Base-by-base conservation (phyloP, 2,888 invertebrate genomes). In the Agrotis exclamationis region DNA sequence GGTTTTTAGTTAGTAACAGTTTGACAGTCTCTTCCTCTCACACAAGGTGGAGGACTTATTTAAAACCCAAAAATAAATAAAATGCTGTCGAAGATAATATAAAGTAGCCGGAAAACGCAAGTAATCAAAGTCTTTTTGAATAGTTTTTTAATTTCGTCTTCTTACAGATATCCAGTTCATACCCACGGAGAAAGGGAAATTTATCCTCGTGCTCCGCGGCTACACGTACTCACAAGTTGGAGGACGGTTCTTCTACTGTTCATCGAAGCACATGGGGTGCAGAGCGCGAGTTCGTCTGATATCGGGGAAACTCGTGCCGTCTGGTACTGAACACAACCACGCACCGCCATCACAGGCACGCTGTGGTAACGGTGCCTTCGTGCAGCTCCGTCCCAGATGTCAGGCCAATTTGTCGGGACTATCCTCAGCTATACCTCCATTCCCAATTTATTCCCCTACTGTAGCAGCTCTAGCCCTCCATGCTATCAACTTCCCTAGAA, bases 141-240 rank as follows among this genome's bases (percentile, higher is more conserved):
- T 74, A 68, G 63, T 74, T 75, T 83, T 80, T 90, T 85, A 90
- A 83, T 28, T 20, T 39, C 2, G 9, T 11, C 9, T 2, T 11
- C 9, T 39, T 39, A 39, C 39, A 39, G 39, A 39, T 11, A 11
- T 39, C 39, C 39, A 39, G 39, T 39, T 39, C 39, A 39, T 39
- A 39, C 39, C 39, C 1, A 39, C 39, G 39, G 39, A 39, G 39
- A 39, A 39, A 11, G 39, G 39, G 39, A 39, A 39, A 39, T 39
- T 39, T 45, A 24, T 96, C 74, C 86, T 96, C 86, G 95, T 96
- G 85, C 91, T 96, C 77, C 91, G 92, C 54, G 96, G 96, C 58
- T 96, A 91, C 84, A 96, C 96, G 20, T 96, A 96, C 86, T 96
- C 96, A 4, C 96, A 96, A 89, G 96, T 96, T 18, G 95, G 96